Evolutionary conservation across 2,888 invertebrate species (phyloP), one percentile per base, ranked within the genome.

Genomic region (Ptychoptera albimana): DNA sequence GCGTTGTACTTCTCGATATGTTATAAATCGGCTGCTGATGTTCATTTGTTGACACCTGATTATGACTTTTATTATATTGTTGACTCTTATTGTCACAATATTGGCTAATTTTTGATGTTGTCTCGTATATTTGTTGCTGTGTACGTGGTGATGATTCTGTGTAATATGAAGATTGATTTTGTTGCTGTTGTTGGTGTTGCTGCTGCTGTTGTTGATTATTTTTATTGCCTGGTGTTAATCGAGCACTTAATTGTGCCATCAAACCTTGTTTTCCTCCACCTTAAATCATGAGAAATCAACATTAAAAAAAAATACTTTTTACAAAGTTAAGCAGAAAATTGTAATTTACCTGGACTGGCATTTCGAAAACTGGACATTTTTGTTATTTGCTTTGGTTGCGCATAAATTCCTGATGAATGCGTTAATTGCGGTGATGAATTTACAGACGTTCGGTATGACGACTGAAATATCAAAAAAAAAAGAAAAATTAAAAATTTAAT

Each of bases 341-440:
- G 12, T 13, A 12, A 12, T 8, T 13, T 51, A 55, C 61, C 59
- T 35, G 61, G 58, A 45, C 61, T 62, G 42, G 50, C 47, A 39
- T 49, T 60, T 47, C 65, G 61, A 52, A 66, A 66, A 52, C 66
- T 66, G 39, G 66, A 63, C 61, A 66, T 61, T 52, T 57, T 64
- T 50, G 57, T 54, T 45, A 64, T 54, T 51, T 61, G 53, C 51
- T 66, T 66, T 29, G 66, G 66, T 52, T 66, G 66, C 42, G 66
- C 66, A 54, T 66, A 66, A 45, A 66, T 64, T 49, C 63, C 61
- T 34, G 61, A 58, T 47, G 63, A 61, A 32, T 49, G 10, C 38
- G 45, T 16, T 23, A 23, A 23, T 23, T 23, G 23, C 23, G 23
- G 23, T 23, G 23, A 23, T 23, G 23, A 23, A 23, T 23, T 23